Percentiles rank a stretch among this genome's conserved stretches.
Evolutionary conservation across 2,888 invertebrate genomes (phyloP).

Genomic region (Xiphydria camelus): DNA sequence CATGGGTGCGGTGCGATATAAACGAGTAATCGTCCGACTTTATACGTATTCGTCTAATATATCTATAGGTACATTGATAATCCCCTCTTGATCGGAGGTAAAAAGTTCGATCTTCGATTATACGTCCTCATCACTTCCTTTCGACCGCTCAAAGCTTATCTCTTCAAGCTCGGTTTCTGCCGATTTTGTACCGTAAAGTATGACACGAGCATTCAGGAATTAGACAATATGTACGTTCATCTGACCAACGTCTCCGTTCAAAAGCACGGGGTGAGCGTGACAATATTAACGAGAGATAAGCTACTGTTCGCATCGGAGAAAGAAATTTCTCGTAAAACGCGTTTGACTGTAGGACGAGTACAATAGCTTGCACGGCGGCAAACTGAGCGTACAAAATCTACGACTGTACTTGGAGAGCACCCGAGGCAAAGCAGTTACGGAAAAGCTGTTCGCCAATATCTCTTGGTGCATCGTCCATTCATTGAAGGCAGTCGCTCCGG

Average conservation of each 20-base stretch:
- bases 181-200: slow-evolving; percentile 96
- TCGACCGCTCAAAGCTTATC: slow-evolving; percentile 89
- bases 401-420: slow-evolving; percentile 89
- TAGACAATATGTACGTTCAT: slow-evolving; percentile 93
- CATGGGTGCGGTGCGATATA: not conserved
- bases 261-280: slow-evolving; percentile 85
- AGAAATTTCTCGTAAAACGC: too few relatives aligned
- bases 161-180: slow-evolving; percentile 91
- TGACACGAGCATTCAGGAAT: slow-evolving; percentile 82
- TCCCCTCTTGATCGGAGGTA: slow-evolving; percentile 91
- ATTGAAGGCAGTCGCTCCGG: slow-evolving; percentile 87
- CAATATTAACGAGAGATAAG: not conserved
- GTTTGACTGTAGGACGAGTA: slow-evolving; percentile 75
- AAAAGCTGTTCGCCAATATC: slow-evolving; percentile 85
- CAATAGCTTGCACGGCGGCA: slow-evolving; percentile 91
- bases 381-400: slow-evolving; percentile 90
- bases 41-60: not conserved
- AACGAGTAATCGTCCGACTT: not conserved
- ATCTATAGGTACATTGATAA: slow-evolving; percentile 85
- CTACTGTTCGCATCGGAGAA: too few relatives aligned
- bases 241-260: slow-evolving; percentile 98
- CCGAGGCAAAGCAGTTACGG: slow-evolving; percentile 84
- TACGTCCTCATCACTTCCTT: slow-evolving; percentile 94
- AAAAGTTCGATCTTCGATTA: slow-evolving; percentile 91
- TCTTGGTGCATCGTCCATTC: slow-evolving; percentile 91